Evolutionary conservation across 2,113 vertebrate genomes (phyloP), one percentile per base, ranked within the genome.

Genomic region (Mobula hypostoma): DNA sequence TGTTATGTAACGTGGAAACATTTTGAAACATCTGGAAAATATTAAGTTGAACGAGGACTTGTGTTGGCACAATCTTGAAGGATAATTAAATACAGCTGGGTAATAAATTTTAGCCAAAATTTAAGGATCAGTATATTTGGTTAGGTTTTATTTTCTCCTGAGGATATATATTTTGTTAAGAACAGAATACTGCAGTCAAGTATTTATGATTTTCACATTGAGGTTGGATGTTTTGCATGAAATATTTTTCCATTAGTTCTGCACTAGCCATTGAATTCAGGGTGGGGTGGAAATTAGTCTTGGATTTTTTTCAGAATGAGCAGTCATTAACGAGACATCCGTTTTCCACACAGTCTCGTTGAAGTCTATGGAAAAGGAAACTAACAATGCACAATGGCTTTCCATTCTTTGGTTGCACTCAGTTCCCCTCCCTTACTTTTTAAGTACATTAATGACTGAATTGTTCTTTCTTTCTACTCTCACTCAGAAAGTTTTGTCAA

Each of bases 1-100:
- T 40, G 21, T 76, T 93, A 76, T 92, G 66, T 48, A 93, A 74
- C 70, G 56, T 93, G 21, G 91, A 9, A 93, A 76, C 36, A 93
- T 95, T 95, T 88, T 94, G 94, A 94, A 95, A 96, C 97, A 97
- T 97, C 97, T 97, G 97, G 96, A 97, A 96, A 93, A 94, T 95
- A 95, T 96, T 94, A 95, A 94, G 94, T 95, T 94, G 95, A 95
- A 95, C 94, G 94, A 95, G 95, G 91, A 95, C 95, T 95, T 94
- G 94, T 95, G 58, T 94, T 97, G 97, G 97, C 96, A 96, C 94
- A 80, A 85, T 91, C 92, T 94, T 95, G 94, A 96, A 94, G 96
- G 96, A 97, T 97, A 97, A 93, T 93, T 93, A 48, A 96, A 96
- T 96, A 94, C 96, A 95, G 95, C 79, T 93, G 96, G 96, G 96